Evolutionary conservation across 2,888 invertebrate genomes (phyloP), one percentile per base, ranked within the genome.

Genomic region (Stictocephala bisonia): DNA sequence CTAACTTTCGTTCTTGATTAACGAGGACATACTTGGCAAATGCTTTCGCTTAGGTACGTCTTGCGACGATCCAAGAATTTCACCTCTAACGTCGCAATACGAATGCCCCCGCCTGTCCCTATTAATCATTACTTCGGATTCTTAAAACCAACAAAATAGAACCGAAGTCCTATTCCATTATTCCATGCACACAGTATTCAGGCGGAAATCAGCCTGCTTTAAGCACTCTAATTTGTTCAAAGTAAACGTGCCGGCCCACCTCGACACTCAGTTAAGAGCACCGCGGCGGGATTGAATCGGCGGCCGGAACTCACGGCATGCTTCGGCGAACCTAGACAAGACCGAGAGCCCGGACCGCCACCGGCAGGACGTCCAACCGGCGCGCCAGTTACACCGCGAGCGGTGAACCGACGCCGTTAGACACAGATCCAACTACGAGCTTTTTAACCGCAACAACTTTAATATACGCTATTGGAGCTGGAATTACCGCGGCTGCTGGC

Each of bases 361-460:
- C 78, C 78, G 78, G 72, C 80, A 77, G 81, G 78, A 78, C 77
- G 74, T 77, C 73, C 75, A 76, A 74, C 75, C 78, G 73, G 51
- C 73, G 71, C 71, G 75, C 67, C 75, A 75, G 78, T 78, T 79
- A 77, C 77, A 79, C 83, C 79, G 69, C 84, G 81, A 83, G 82
- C 84, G 84, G 83, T 83, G 84, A 83, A 85, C 85, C 85, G 83
- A 83, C 85, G 84, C 85, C 84, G 84, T 83, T 83, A 82, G 83
- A 77, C 79, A 74, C 83, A 84, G 83, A 85, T 86, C 85, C 85
- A 85, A 86, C 85, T 86, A 87, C 86, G 86, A 85, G 85, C 86
- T 87, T 87, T 87, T 88, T 86, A 88, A 88, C 86, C 86, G 88
- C 89, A 90, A 87, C 89, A 90, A 89, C 87, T 87, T 89, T 88